phyloP scores from a whole-genome alignment of 37 sponge, comb jelly and placozoan genomes.

The Hormiphora californensis region DNA sequence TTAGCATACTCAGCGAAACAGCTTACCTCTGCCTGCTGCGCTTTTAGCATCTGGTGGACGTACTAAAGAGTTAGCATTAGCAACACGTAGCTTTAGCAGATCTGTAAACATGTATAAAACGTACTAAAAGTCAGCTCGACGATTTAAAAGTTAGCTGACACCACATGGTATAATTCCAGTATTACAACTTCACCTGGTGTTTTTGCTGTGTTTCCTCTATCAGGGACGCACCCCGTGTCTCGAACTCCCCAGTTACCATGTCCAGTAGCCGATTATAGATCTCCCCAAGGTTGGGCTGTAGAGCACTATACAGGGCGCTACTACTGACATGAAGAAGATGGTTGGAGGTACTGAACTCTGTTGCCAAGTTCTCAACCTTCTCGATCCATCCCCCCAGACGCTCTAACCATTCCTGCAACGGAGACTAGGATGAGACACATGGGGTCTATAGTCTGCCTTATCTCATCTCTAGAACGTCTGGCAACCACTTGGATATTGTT shows the following conservation, averaged over 20 bases:
- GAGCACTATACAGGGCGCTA: slow-evolving; percentile 30
- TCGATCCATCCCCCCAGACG: neutral
- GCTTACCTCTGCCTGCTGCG: slow-evolving; percentile 20
- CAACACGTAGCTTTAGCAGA: neutral
- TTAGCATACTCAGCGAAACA: slow-evolving; percentile 51
- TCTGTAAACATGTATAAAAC: too few species aligned
- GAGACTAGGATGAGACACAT: too few species aligned
- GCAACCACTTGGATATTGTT: too few species aligned
- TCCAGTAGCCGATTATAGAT: neutral
- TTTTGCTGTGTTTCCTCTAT: slow-evolving; percentile 31
- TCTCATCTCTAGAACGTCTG: too few species aligned
- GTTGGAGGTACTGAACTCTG: slow-evolving; percentile 8
- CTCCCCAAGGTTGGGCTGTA: slow-evolving; percentile 28
- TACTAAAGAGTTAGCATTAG: neutral
- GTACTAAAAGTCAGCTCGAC: too few species aligned
- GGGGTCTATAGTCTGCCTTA: too few species aligned
- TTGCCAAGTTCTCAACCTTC: slow-evolving; percentile 20
- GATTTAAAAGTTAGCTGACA: too few species aligned
- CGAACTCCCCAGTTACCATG: slow-evolving; percentile 24
- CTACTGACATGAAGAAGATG: slow-evolving; percentile 17
- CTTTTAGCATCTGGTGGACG: slow-evolving; percentile 33
- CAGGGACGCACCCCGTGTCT: neutral
- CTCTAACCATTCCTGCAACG: slow-evolving; percentile 24
- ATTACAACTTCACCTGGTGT: slow-evolving; percentile 54
- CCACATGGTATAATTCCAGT: too few species aligned